Evolutionary conservation across 2,888 invertebrate species (phyloP).

Genomic region (Agrochola litura): DNA sequence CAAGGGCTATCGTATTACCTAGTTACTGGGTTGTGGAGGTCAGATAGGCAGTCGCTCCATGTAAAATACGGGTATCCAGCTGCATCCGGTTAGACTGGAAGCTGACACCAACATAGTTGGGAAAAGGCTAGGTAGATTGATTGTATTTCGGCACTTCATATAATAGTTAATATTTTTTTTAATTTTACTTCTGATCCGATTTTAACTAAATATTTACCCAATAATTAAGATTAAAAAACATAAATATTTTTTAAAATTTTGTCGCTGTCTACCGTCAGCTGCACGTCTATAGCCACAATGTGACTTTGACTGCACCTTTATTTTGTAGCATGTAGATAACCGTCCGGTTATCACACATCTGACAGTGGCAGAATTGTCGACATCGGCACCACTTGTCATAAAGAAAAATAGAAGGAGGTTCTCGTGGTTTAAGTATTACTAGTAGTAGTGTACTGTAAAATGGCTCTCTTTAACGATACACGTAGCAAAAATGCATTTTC

Average conservation of each 20-base stretch:
- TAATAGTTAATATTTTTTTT: background rate
- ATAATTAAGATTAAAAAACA: background rate
- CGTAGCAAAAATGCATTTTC: constrained; percentile 15
- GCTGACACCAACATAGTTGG: no score
- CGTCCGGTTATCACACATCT: background rate
- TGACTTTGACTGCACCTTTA: background rate
- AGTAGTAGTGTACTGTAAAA: background rate
- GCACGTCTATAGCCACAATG: background rate
- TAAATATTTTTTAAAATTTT: background rate
- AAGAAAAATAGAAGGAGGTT: background rate
- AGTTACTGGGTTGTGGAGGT: no score
- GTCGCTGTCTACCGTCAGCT: no score
- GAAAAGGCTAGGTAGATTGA: no score
- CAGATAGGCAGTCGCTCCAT: no score
- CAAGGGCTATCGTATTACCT: no score
- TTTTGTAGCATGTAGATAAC: background rate
- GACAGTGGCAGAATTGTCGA: background rate
- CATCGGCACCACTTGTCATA: no score
- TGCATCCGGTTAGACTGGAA: no score
- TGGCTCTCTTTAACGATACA: constrained; percentile 2
- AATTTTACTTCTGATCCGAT: background rate
- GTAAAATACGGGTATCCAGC: no score
- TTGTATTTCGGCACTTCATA: background rate
- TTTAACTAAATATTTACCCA: background rate
- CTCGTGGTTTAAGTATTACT: background rate